Percentiles rank a stretch among this genome's conserved stretches.
Evolutionary conservation across 2,888 invertebrate species (phyloP).

Genomic region (Hesperia comma): DNA sequence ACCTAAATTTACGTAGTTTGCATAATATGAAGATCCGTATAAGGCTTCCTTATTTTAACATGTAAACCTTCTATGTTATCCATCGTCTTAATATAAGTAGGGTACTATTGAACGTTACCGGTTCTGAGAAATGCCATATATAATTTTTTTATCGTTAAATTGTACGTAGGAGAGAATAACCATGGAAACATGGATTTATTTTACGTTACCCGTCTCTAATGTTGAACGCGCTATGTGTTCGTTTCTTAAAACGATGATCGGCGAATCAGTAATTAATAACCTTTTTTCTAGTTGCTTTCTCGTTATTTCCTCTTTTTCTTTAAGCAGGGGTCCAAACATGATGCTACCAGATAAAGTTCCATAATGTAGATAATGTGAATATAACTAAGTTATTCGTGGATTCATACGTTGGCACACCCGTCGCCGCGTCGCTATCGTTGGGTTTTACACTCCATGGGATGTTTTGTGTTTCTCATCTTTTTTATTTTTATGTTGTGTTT

Average conservation of each 20-base stretch:
- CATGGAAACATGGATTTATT: constrained; percentile 20
- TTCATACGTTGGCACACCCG: constrained; percentile 67
- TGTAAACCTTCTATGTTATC: not conserved
- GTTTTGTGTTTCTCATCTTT: constrained; percentile 66
- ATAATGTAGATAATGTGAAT: constrained; percentile 83
- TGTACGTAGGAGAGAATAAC: constrained; percentile 11
- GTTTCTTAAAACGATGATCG: constrained; percentile 54
- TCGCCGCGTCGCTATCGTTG: constrained; percentile 78
- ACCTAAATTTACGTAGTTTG: constrained; percentile 37
- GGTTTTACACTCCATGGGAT: constrained; percentile 79
- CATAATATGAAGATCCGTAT: constrained; percentile 30
- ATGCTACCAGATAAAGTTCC: constrained; percentile 78
- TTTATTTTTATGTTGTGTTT: constrained; percentile 71
- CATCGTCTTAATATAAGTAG: no score
- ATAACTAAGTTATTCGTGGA: constrained; percentile 80
- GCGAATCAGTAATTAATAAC: constrained; percentile 61
- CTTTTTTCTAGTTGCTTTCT: constrained; percentile 52
- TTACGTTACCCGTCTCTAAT: constrained; percentile 16
- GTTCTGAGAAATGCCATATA: constrained; percentile 33
- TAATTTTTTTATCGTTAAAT: constrained; percentile 12
- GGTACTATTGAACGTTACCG: constrained; percentile 26
- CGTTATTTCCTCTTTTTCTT: constrained; percentile 55
- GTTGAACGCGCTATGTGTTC: not conserved
- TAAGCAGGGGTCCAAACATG: constrained; percentile 69
- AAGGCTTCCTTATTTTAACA: constrained; percentile 14